A percentile compares a stretch with the other conserved stretches of the same genome.
phyloP scores from a whole-genome alignment of 2,888 invertebrate species.

The Bursaphelenchus okinawaensis region DNA sequence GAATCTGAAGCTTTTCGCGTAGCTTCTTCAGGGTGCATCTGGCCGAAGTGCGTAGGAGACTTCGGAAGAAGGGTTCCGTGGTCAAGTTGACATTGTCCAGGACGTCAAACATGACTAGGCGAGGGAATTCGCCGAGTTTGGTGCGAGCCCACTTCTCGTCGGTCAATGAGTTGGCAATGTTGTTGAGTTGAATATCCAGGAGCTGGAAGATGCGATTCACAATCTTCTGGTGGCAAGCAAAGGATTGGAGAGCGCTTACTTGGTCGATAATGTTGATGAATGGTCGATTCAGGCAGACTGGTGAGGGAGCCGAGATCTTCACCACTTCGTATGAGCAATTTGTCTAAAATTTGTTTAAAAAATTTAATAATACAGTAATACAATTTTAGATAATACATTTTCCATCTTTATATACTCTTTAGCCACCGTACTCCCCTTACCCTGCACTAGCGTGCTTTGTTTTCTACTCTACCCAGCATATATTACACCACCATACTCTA shows the following conservation, averaged over 20 bases:
- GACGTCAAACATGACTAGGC: conserved; percentile 26
- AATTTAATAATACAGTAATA: no score
- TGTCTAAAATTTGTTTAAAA: no score
- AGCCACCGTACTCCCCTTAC: no score
- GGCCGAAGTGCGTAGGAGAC: conserved; percentile 40
- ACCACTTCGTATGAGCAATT: conserved; percentile 41
- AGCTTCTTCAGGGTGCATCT: conserved; percentile 22
- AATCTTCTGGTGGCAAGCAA: conserved; percentile 37
- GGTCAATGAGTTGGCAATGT: conserved; percentile 38
- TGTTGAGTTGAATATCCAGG: conserved; percentile 43
- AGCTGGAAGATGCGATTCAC: conserved; percentile 44
- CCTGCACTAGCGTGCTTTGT: no score
- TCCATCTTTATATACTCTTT: background rate
- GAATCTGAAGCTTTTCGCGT: conserved; percentile 32
- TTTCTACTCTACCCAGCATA: no score
- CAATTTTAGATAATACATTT: no score
- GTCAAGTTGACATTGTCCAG: conserved; percentile 29
- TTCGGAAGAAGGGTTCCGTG: conserved; percentile 52
- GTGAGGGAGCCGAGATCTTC: conserved; percentile 47
- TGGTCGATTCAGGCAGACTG: conserved; percentile 57
- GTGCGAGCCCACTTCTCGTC: conserved; percentile 39
- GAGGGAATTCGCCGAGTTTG: conserved; percentile 33
- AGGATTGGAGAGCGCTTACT: conserved; percentile 45
- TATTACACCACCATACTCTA: no score
- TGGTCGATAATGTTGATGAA: conserved; percentile 58